Evolutionary conservation across 2,113 vertebrate species (phyloP), one percentile per base, ranked within the genome.

Genomic region (Eubucco bourcierii): DNA sequence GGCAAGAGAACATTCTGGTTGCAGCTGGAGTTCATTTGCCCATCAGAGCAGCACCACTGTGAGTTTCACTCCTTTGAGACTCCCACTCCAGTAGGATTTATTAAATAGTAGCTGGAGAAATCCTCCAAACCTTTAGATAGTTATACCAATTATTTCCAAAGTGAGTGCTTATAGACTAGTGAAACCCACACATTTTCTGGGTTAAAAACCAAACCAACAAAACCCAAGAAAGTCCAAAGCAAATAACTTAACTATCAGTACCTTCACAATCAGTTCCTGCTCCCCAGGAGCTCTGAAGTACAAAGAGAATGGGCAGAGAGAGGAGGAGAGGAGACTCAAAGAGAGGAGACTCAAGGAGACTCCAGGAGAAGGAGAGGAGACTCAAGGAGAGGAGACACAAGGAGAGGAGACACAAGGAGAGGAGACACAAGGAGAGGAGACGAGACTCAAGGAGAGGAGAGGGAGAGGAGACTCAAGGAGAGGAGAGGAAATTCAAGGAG

Each of bases 1-100:
- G 96, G 95, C 73, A 95, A 94, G 65, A 94, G 77, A 94, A 92
- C 78, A 90, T 96, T 97, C 96, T 96, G 93, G 94, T 97, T 96
- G 96, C 93, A 94, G 58, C 33, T 93, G 86, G 80, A 77, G 65
- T 89, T 93, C 89, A 73, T 97, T 96, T 94, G 87, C 87, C 95
- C 18, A 50, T 90, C 74, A 78, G 95, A 92, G 80, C 90, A 88
- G 28, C 56, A 93, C 25, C 34, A 74, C 76, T 88, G 64, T 68
- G 86, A 95, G 50, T 78, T 79, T 92, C 73, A 67, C 58, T 80
- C 67, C 94, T 97, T 96, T 95, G 76, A 96, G 85, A 94, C 82
- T 95, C 55, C 55, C 33, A 95, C 37, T 94, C 65, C 77, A 83
- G 88, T 84, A 56, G 80, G 60, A 65, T 75, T 96, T 87, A 52